Evolutionary conservation across 2,888 invertebrate species (phyloP).

Genomic region (Odontocerum albicorne): DNA sequence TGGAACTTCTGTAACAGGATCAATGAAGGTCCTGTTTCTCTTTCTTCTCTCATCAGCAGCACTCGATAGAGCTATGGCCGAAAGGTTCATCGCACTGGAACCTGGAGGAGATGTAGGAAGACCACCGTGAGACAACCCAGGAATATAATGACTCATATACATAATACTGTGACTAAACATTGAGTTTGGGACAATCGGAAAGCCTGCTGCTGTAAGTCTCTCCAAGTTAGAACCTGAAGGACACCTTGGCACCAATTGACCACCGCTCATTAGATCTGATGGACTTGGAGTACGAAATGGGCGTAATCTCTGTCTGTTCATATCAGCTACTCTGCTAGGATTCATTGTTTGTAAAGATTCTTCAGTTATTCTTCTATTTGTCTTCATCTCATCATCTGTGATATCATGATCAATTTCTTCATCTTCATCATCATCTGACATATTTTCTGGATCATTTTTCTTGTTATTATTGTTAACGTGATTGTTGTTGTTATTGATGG

Average conservation of each 20-base stretch:
- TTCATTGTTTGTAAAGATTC: slow-evolving; percentile 36
- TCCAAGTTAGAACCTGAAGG: slow-evolving; percentile 45
- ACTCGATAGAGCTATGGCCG: slow-evolving; percentile 56
- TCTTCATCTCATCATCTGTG: slow-evolving; percentile 40
- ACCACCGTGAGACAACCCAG: slow-evolving; percentile 52
- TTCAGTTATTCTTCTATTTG: slow-evolving; percentile 35
- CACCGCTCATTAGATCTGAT: slow-evolving; percentile 37
- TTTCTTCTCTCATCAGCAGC: slow-evolving; percentile 87
- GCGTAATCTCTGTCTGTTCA: slow-evolving; percentile 35
- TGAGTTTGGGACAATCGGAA: slow-evolving; percentile 82
- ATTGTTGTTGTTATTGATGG: slow-evolving; percentile 47
- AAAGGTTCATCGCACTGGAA: slow-evolving; percentile 63
- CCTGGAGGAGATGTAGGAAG: slow-evolving; percentile 61
- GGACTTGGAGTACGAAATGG: slow-evolving; percentile 39
- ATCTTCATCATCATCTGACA: slow-evolving; percentile 57
- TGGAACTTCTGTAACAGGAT: slow-evolving; percentile 97
- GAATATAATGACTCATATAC: slow-evolving; percentile 90
- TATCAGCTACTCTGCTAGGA: slow-evolving; percentile 35
- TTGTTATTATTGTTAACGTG: slow-evolving; percentile 47
- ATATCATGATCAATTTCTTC: slow-evolving; percentile 51
- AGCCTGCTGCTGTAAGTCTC: slow-evolving; percentile 54
- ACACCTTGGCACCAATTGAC: slow-evolving; percentile 40
- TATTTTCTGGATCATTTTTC: slow-evolving; percentile 54
- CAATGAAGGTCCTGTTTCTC: slow-evolving; percentile 97
- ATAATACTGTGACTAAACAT: slow-evolving; percentile 89